Conservation (phyloP, 2,113 vertebrate genomes). For the Percina caprodes region DNA sequence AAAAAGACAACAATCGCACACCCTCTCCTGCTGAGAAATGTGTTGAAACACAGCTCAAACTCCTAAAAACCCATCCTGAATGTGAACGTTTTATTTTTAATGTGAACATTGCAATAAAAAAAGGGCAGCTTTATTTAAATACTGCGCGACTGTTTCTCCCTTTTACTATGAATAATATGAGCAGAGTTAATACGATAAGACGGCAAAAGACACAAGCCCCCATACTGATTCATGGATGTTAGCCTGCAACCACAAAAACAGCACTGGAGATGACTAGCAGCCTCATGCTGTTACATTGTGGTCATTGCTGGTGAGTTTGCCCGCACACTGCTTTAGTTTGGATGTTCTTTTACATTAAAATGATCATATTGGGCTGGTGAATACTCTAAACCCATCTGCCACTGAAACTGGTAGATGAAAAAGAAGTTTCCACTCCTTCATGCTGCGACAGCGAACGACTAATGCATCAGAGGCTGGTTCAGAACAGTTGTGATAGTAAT, state of each 20-base stretch:
- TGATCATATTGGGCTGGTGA: conserved; percentile 20
- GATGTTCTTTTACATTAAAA: conserved; percentile 11
- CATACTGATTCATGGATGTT: conserved; percentile 20
- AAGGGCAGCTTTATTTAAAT: conserved; percentile 75
- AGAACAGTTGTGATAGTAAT: conserved; percentile 6
- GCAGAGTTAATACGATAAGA: conserved; percentile 30
- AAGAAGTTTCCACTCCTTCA: conserved; percentile 1
- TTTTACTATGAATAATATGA: conserved; percentile 17
- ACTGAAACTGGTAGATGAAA: neutral
- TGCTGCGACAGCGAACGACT: neutral
- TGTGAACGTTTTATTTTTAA: conserved; percentile 65
- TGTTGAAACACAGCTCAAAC: conserved; percentile 24
- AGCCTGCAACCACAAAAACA: conserved; percentile 10
- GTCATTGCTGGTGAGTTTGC: neutral
- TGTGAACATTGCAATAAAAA: conserved; percentile 78
- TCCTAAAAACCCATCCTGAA: conserved; percentile 53
- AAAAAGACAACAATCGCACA: conserved; percentile 11
- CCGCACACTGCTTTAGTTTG: neutral
- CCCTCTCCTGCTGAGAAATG: conserved; percentile 14
- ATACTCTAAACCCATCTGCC: conserved; percentile 7
- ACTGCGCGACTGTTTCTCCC: conserved; percentile 69
- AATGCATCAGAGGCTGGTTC: conserved; percentile 28
- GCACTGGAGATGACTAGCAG: conserved; percentile 11
- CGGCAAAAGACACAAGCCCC: conserved; percentile 17
- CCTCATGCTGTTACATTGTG: conserved; percentile 17